Conservation (phyloP, 2,888 invertebrate species). For the Trypoxylon attenuatum region DNA sequence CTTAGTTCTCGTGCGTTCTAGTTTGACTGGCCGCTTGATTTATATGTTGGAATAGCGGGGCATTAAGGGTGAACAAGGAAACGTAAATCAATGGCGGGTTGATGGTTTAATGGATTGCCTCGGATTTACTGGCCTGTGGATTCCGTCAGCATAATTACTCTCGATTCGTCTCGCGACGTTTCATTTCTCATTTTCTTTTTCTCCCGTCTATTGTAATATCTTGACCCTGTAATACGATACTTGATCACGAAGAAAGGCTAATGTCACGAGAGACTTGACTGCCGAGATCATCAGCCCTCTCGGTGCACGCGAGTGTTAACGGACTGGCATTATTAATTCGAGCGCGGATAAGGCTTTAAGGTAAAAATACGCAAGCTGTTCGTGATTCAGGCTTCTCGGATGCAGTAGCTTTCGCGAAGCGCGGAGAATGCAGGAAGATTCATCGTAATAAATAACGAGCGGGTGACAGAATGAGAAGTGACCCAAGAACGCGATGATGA, state of each 20-base stretch:
- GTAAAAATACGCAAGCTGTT: background rate
- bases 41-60: conserved; percentile 42
- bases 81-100: conserved; percentile 49
- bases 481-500: conserved; percentile 39
- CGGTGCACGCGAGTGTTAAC: background rate
- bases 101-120: conserved; percentile 51
- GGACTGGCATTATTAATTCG: background rate
- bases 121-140: conserved; percentile 18
- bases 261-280: background rate
- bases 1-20: conserved; percentile 24
- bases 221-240: background rate
- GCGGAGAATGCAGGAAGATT: conserved; percentile 28
- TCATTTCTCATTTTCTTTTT: conserved; percentile 23
- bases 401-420: conserved; percentile 9
- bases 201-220: background rate
- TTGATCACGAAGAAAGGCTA: background rate
- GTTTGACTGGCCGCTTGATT: conserved; percentile 42
- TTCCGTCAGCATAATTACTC: conserved; percentile 35
- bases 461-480: conserved; percentile 33
- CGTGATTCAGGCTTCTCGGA: background rate
- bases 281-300: background rate
- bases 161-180: conserved; percentile 30
- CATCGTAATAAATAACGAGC: conserved; percentile 48
- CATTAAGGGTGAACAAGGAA: conserved; percentile 32
- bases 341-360: background rate